Conservation (phyloP, 2,797 vertebrate genomes). For the Cyclura pinguis region DNA sequence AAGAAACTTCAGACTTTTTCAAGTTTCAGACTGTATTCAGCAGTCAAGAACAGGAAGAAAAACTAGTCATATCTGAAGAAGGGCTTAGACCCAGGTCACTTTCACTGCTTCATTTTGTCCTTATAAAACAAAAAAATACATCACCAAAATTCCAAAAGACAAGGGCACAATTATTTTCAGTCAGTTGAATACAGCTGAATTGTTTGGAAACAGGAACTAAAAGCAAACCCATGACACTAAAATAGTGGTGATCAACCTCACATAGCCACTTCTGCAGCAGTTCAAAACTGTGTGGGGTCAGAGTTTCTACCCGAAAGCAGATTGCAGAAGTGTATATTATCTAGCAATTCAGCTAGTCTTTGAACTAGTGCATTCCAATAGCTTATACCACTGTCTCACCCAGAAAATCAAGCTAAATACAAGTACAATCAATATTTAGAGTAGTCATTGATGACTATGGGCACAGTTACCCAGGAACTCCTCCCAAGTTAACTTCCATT, state of each 20-base stretch:
- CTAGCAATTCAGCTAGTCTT: conserved; percentile 35
- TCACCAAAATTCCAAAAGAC: conserved; percentile 46
- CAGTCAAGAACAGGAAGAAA: conserved; percentile 39
- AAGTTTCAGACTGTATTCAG: conserved; percentile 50
- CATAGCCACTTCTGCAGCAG: neutral
- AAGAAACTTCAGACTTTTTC: neutral
- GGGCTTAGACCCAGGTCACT: conserved; percentile 64
- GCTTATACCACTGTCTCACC: conserved; percentile 35
- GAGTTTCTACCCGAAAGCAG: conserved; percentile 50
- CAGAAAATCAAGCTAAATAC: conserved; percentile 53
- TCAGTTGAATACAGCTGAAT: neutral
- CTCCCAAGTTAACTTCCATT: neutral
- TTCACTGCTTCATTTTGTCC: conserved; percentile 65
- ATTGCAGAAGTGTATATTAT: conserved; percentile 28
- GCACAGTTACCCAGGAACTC: neutral
- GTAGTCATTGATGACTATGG: conserved; percentile 58
- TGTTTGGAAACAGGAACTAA: conserved; percentile 52
- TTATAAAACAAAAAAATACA: conserved; percentile 55
- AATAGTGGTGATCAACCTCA: neutral
- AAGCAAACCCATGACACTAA: conserved; percentile 40
- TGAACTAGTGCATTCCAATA: conserved; percentile 33
- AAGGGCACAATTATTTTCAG: neutral
- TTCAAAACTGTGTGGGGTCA: conserved; percentile 29
- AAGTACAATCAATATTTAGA: conserved; percentile 59
- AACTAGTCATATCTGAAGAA: conserved; percentile 43